phyloP scores from a whole-genome alignment of 2,888 invertebrate genomes.

The Eumacrocentrus americanus region DNA sequence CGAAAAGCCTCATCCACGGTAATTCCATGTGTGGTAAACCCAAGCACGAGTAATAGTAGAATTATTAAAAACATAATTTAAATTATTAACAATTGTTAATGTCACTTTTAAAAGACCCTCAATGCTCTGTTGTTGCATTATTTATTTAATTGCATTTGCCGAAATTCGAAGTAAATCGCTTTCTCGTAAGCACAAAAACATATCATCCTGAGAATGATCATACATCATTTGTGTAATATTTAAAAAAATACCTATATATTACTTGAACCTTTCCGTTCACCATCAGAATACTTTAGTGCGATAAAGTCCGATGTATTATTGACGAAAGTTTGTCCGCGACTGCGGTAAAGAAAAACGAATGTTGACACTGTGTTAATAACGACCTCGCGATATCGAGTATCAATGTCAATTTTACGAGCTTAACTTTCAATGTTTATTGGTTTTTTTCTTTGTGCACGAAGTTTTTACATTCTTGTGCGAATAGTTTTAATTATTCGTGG shows the following conservation, averaged over 20 bases:
- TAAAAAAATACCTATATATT: background rate
- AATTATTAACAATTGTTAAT: background rate
- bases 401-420: background rate
- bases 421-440: background rate
- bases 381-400: background rate
- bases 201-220: background rate
- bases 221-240: background rate
- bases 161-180: too few relatives aligned
- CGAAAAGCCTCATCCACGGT: conserved; percentile 22
- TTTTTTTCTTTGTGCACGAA: background rate
- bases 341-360: background rate
- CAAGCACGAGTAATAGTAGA: conserved; percentile 4
- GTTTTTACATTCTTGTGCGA: too few relatives aligned
- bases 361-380: background rate
- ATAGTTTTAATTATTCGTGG: too few relatives aligned
- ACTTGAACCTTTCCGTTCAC: background rate
- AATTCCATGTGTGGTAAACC: conserved; percentile 10
- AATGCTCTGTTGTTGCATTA: background rate
- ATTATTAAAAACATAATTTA: conserved; percentile 9
- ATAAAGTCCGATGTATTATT: background rate
- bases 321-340: background rate
- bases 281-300: background rate
- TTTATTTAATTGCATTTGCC: conserved; percentile 5
- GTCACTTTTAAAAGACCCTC: background rate
- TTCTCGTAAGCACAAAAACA: too few relatives aligned